phyloP scores from a whole-genome alignment of 1,140 invertebrate species.

The Gonatopus flavifemur region DNA sequence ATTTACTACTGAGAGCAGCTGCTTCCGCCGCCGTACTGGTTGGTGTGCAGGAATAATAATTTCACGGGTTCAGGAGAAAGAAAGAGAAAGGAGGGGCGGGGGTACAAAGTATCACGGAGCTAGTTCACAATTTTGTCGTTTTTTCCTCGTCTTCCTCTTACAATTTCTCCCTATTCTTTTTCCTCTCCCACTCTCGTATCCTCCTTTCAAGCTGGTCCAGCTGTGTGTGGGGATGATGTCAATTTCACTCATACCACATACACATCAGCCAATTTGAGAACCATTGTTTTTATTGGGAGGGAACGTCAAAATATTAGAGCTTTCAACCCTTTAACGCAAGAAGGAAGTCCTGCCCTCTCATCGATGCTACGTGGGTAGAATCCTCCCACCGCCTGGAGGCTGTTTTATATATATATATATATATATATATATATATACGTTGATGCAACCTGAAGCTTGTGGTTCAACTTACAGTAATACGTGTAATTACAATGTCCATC shows the following conservation, averaged over 20 bases:
- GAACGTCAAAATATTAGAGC: slow-evolving; percentile 30
- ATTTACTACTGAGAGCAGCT: slow-evolving; percentile 40
- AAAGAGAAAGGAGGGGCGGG: no score
- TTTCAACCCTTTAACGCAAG: slow-evolving; percentile 11
- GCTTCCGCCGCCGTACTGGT: slow-evolving; percentile 32
- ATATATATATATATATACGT: no score
- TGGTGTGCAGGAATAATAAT: slow-evolving; percentile 30
- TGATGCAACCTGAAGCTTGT: slow-evolving; percentile 18
- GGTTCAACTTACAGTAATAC: slow-evolving; percentile 24
- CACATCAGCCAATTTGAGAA: no score
- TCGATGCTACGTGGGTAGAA: slow-evolving; percentile 18
- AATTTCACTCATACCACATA: no score
- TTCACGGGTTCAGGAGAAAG: slow-evolving; percentile 14
- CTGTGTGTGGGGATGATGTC: no score
- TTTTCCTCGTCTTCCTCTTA: slow-evolving; percentile 17
- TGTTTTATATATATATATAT: no score
- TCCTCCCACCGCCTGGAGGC: slow-evolving; percentile 28
- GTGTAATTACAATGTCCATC: slow-evolving; percentile 25
- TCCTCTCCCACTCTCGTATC: background rate
- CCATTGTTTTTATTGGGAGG: slow-evolving; percentile 30
- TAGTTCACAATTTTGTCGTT: slow-evolving; percentile 31
- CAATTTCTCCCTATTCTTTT: no score
- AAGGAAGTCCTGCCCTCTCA: slow-evolving; percentile 16
- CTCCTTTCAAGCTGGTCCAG: background rate
- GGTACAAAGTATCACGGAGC: no score